These are phyloP conservation scores for Argyrosomus regius DNA, from an alignment of 2,797 vertebrate genomes.

Conservation along the genomic window DNA sequence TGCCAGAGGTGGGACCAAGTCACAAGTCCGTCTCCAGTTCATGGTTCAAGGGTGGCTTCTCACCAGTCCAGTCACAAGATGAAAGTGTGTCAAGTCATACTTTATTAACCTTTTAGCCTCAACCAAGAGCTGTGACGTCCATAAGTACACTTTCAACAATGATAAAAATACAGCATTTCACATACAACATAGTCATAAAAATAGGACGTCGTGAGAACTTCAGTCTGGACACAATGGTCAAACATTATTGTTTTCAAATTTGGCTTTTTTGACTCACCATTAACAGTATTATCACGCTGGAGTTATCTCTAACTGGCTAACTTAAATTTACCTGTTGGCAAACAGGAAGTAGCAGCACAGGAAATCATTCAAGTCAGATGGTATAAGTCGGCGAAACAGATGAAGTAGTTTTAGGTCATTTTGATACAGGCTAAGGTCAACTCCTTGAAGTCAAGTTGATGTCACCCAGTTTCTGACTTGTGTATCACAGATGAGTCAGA, in stretches of 20 bases:
- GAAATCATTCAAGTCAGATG: neutral
- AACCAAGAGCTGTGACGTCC: neutral
- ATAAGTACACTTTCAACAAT: neutral
- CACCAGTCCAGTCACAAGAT: neutral
- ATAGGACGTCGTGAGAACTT: neutral
- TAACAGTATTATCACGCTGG: neutral
- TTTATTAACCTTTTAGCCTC: neutral
- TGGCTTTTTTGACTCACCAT: neutral
- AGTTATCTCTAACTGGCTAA: neutral
- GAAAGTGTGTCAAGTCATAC: neutral
- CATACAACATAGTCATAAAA: too few relatives aligned
- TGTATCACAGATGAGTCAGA: conserved; percentile 5
- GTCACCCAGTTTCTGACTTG: neutral
- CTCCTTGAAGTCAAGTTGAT: neutral
- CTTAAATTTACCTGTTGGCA: neutral
- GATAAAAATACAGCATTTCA: too few relatives aligned
- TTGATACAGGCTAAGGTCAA: neutral
- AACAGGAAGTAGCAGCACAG: neutral
- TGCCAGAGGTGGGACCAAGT: conserved; percentile 63
- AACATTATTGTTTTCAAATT: neutral
- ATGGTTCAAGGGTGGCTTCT: neutral
- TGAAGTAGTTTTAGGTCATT: neutral
- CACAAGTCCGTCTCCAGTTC: conserved; percentile 36
- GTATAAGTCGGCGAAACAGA: neutral
- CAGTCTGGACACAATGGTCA: neutral